phyloP scores from a whole-genome alignment of 2,797 vertebrate genomes.

The Crenuchus spilurus region DNA sequence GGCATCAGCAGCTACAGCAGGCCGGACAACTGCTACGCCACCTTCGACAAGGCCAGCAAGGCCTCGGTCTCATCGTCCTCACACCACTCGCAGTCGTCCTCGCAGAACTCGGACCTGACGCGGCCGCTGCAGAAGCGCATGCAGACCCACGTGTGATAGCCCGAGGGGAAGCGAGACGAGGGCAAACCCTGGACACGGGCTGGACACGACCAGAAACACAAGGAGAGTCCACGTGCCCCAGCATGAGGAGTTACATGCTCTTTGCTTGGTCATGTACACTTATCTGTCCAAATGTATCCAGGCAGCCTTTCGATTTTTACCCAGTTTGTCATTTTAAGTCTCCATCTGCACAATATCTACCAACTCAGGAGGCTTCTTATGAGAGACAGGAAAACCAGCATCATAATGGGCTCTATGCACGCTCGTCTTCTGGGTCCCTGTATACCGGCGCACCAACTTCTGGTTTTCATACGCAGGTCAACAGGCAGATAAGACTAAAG shows the following conservation, averaged over 20 bases:
- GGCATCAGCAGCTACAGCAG: conserved; percentile 97
- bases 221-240: not conserved
- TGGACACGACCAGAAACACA: not conserved
- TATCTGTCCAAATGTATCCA: not conserved
- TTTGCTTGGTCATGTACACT: not conserved
- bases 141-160: conserved; percentile 96
- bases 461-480: no score
- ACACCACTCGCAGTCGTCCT: conserved; percentile 95
- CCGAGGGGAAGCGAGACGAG: not conserved
- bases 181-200: not conserved
- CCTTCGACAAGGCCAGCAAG: conserved; percentile 99
- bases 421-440: no score
- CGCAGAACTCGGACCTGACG: conserved; percentile 96
- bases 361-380: no score
- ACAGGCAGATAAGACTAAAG: no score
- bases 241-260: not conserved
- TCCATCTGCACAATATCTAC: no score
- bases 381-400: no score
- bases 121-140: conserved; percentile 97
- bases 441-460: no score
- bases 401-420: no score
- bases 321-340: not conserved
- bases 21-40: conserved; percentile 90
- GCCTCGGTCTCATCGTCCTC: conserved; percentile 95
- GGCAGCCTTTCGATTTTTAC: not conserved